Percentiles rank a stretch among this genome's conserved stretches.
phyloP scores from a whole-genome alignment of 2,113 vertebrate species.

The Nipponia nippon region DNA sequence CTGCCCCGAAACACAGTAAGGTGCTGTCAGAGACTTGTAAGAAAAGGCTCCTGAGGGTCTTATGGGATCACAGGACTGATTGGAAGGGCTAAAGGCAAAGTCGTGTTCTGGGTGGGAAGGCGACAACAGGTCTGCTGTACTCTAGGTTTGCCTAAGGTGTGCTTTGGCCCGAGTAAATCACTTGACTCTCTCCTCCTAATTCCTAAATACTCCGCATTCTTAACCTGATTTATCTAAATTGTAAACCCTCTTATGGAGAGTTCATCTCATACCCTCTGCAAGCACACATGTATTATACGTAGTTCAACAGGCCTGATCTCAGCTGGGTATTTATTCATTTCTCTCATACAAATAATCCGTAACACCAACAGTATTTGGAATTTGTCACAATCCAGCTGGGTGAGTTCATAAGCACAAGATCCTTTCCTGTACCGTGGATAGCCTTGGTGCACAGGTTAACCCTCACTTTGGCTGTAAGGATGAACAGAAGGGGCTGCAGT shows the following conservation, averaged over 20 bases:
- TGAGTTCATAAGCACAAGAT: background rate
- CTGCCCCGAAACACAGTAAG: background rate
- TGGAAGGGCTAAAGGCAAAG: background rate
- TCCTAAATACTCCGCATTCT: background rate
- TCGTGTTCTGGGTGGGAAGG: background rate
- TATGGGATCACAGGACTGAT: background rate
- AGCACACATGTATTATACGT: background rate
- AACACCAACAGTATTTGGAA: background rate
- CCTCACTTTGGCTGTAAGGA: background rate
- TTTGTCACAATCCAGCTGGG: background rate
- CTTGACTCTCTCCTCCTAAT: background rate
- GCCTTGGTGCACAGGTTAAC: background rate
- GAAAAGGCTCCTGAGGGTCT: background rate
- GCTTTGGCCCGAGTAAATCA: background rate
- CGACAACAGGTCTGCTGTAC: background rate
- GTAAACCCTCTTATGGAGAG: background rate
- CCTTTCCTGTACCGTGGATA: rapidly evolving
- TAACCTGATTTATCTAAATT: background rate
- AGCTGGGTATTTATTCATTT: background rate
- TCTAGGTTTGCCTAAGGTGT: background rate
- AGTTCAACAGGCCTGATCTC: background rate
- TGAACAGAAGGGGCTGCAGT: background rate
- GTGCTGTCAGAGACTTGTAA: background rate
- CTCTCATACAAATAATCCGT: background rate
- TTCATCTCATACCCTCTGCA: background rate